Conservation (phyloP, 1,140 invertebrate genomes). For the Chlorops oryzae region DNA sequence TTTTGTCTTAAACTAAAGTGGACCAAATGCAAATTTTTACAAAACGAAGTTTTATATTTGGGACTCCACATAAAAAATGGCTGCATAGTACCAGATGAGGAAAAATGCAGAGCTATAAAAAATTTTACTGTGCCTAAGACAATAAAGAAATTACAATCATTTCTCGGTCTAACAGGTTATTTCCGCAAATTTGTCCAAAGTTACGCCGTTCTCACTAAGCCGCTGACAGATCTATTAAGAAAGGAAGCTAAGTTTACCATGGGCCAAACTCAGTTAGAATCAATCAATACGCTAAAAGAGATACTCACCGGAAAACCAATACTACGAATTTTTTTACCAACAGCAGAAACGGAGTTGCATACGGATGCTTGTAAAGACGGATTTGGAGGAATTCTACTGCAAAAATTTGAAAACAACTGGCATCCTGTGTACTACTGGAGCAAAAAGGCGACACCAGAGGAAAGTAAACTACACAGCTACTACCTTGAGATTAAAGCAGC, state of each 20-base stretch:
- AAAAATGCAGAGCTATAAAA: too few relatives aligned
- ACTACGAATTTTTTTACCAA: slow-evolving; percentile 15
- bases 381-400: slow-evolving; percentile 7
- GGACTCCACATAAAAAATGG: too few relatives aligned
- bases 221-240: slow-evolving; percentile 9
- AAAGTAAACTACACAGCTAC: slow-evolving; percentile 18
- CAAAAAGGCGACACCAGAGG: slow-evolving; percentile 20
- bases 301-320: neutral
- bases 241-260: slow-evolving; percentile 8
- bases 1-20: slow-evolving; percentile 13
- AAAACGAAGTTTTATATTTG: too few relatives aligned
- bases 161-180: slow-evolving; percentile 10
- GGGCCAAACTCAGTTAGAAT: neutral
- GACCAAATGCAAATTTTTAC: slow-evolving; percentile 15
- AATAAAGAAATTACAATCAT: slow-evolving; percentile 3
- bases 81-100: too few relatives aligned
- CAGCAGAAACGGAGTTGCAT: slow-evolving; percentile 34
- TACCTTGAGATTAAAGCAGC: slow-evolving; percentile 27
- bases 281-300: neutral
- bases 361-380: slow-evolving; percentile 25
- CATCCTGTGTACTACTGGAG: slow-evolving; percentile 35
- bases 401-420: slow-evolving; percentile 15
- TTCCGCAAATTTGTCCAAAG: slow-evolving; percentile 11
- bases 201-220: slow-evolving; percentile 8
- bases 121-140: neutral